These are phyloP conservation scores for Halichondria panicea DNA, from an alignment of 37 sponge, comb jelly and placozoan genomes.

Conservation along the genomic window DNA sequence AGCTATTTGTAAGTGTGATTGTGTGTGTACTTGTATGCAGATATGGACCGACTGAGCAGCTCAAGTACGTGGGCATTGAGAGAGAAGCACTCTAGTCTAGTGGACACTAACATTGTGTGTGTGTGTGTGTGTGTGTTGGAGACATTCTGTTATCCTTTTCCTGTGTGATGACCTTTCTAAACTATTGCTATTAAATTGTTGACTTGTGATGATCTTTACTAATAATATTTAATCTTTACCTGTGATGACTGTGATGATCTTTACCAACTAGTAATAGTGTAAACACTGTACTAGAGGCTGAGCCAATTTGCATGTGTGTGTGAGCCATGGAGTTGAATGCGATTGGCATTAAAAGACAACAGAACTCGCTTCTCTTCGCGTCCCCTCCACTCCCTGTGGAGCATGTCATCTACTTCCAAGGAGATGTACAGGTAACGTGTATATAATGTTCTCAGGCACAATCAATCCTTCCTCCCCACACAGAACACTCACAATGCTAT, in stretches of 20 bases:
- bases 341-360: conserved; percentile 28
- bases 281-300: too few species aligned
- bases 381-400: conserved; percentile 39
- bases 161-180: too few species aligned
- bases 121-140: too few species aligned
- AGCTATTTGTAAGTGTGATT: not conserved
- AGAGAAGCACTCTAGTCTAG: conserved; percentile 34
- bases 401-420: conserved; percentile 76
- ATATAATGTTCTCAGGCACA: not conserved
- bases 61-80: conserved; percentile 94
- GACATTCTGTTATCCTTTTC: too few species aligned
- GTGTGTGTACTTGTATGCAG: conserved; percentile 26
- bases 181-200: too few species aligned
- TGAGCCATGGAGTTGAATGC: conserved; percentile 54
- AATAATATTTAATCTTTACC: too few species aligned
- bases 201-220: too few species aligned
- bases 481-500: not conserved
- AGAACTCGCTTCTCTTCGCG: conserved; percentile 46
- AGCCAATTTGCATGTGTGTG: too few species aligned
- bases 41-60: conserved; percentile 95
- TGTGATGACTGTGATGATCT: too few species aligned
- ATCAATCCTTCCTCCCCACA: not conserved
- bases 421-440: conserved; percentile 65
- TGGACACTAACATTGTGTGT: too few species aligned
- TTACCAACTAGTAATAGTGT: too few species aligned